Percentiles rank a stretch among this genome's conserved stretches.
These are phyloP conservation scores for Chionis minor DNA, from an alignment of 2,113 vertebrate genomes.

Conservation along the genomic window DNA sequence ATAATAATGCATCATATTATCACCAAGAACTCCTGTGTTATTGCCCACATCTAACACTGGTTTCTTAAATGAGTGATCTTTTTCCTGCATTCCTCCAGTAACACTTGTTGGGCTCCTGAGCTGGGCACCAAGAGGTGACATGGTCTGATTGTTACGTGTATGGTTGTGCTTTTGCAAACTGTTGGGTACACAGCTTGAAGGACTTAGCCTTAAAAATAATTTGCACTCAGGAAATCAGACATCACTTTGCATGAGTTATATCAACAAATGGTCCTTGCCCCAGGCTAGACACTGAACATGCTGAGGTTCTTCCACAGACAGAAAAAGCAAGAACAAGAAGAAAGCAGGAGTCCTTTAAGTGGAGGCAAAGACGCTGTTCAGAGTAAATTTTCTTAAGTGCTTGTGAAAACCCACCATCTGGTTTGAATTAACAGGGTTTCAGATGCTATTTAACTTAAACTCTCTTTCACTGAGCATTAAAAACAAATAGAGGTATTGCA, in stretches of 20 bases:
- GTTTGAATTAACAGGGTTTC: not conserved
- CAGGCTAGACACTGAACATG: not conserved
- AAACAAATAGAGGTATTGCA: not conserved
- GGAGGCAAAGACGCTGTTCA: not conserved
- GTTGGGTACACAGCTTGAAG: not conserved
- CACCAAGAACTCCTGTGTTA: not conserved
- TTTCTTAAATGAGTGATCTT: not conserved
- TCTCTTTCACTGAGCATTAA: not conserved
- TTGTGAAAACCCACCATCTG: not conserved
- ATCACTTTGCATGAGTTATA: not conserved
- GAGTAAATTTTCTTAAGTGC: not conserved
- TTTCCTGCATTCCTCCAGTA: not conserved
- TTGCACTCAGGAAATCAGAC: not conserved
- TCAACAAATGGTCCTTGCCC: not conserved
- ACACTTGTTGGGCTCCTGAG: not conserved
- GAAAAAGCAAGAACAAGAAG: not conserved
- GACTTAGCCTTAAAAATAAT: not conserved
- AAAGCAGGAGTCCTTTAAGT: not conserved
- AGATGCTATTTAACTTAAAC: not conserved
- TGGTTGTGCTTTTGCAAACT: not conserved
- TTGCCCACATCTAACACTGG: not conserved
- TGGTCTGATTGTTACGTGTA: rapidly evolving
- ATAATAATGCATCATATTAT: not conserved
- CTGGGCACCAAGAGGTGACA: not conserved
- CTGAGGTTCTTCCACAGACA: not conserved